phyloP scores from a whole-genome alignment of 2,113 vertebrate genomes.

The Chaenocephalus aceratus region DNA sequence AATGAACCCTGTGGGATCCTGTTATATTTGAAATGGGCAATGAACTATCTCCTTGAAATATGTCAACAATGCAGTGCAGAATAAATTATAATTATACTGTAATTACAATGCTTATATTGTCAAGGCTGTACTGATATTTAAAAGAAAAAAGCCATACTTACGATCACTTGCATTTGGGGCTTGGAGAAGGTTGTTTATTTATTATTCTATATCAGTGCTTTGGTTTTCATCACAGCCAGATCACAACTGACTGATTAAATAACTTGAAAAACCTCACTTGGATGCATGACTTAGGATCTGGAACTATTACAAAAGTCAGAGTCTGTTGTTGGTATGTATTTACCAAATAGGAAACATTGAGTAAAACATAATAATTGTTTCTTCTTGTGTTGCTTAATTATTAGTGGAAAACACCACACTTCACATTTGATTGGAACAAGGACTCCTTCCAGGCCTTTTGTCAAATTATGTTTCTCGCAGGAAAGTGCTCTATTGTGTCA shows the following conservation, averaged over 20 bases:
- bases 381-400: no score
- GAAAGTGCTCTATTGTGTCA: neutral
- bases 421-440: no score
- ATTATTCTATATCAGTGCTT: neutral
- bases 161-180: neutral
- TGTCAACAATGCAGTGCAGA: neutral
- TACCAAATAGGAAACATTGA: neutral
- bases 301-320: no score
- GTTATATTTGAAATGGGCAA: neutral
- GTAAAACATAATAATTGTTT: neutral
- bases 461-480: neutral
- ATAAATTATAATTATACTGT: neutral
- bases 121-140: neutral
- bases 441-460: neutral
- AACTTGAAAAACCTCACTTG: no score
- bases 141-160: neutral
- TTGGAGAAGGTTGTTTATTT: neutral
- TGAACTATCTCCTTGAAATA: neutral
- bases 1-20: neutral
- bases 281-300: no score
- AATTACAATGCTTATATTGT: no score
- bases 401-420: no score
- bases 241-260: no score
- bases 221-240: neutral
- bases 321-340: no score